These are phyloP conservation scores for Bos indicus DNA, from an alignment of 2,113 vertebrate genomes.

Conservation along the genomic window DNA sequence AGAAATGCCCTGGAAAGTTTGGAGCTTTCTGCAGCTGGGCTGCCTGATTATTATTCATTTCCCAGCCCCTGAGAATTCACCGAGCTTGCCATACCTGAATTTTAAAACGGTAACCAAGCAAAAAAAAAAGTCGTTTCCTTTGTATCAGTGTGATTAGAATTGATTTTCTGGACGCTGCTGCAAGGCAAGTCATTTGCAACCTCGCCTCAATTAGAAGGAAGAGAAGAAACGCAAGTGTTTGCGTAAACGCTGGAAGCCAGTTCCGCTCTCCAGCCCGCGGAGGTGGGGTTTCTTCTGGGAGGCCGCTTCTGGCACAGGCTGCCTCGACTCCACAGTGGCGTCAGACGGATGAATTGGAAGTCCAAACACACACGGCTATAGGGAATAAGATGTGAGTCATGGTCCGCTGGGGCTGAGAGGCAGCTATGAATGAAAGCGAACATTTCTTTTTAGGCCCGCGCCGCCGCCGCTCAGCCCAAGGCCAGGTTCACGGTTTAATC, in stretches of 20 bases:
- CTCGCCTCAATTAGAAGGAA: not conserved
- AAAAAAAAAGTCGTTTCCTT: not conserved
- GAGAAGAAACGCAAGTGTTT: slow-evolving; percentile 35
- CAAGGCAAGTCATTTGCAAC: not conserved
- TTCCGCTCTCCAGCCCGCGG: slow-evolving; percentile 50
- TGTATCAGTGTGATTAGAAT: slow-evolving; percentile 26
- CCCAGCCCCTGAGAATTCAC: slow-evolving; percentile 26
- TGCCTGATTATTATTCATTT: not conserved
- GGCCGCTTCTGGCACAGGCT: slow-evolving; percentile 66
- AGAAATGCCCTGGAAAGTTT: not conserved
- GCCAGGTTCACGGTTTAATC: slow-evolving; percentile 67
- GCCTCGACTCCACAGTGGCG: slow-evolving; percentile 76
- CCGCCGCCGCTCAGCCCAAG: slow-evolving; percentile 54
- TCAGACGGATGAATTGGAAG: slow-evolving; percentile 76
- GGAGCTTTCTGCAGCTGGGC: not conserved
- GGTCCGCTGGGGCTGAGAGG: slow-evolving; percentile 59
- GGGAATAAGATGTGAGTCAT: slow-evolving; percentile 77
- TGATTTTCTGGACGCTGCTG: not conserved
- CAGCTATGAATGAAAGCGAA: slow-evolving; percentile 67
- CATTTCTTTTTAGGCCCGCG: slow-evolving; percentile 23
- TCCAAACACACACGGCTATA: slow-evolving; percentile 67
- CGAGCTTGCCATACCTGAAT: not conserved
- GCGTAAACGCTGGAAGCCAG: slow-evolving; percentile 46
- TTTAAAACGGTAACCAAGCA: slow-evolving; percentile 22
- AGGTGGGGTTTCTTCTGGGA: slow-evolving; percentile 68